phyloP scores from a whole-genome alignment of 2,113 vertebrate genomes.

The Columbina picui region DNA sequence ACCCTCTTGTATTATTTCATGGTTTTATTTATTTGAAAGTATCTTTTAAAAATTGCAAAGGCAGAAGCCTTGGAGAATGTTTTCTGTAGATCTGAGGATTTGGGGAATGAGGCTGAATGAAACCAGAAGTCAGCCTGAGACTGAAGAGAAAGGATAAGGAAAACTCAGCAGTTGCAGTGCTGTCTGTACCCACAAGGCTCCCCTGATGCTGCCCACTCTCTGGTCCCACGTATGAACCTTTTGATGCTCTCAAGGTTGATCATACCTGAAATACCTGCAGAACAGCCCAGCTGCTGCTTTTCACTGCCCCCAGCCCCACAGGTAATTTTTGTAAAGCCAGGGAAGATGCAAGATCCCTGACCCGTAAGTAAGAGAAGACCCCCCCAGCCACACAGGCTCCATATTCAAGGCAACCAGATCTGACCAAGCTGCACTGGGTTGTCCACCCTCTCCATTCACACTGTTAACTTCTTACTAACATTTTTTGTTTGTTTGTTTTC shows the following conservation, averaged over 20 bases:
- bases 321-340: background rate
- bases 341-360: background rate
- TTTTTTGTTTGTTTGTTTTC: background rate
- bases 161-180: background rate
- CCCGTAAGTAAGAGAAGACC: background rate
- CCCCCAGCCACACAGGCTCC: background rate
- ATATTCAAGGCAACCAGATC: background rate
- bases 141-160: background rate
- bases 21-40: background rate
- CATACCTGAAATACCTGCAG: background rate
- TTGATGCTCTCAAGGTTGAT: background rate
- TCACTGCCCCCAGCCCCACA: background rate
- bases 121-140: background rate
- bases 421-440: background rate
- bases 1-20: background rate
- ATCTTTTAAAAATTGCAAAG: background rate
- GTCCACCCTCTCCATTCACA: background rate
- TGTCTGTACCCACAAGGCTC: background rate
- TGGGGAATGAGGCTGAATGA: background rate
- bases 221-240: background rate
- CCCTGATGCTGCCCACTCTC: fast-evolving
- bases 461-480: background rate
- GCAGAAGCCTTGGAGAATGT: background rate
- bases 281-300: background rate
- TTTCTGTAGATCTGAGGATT: background rate